A percentile compares a stretch with the other conserved stretches of the same genome.
Evolutionary conservation across 2,797 vertebrate genomes (phyloP).

Genomic region (Pogonophryne albipinna): DNA sequence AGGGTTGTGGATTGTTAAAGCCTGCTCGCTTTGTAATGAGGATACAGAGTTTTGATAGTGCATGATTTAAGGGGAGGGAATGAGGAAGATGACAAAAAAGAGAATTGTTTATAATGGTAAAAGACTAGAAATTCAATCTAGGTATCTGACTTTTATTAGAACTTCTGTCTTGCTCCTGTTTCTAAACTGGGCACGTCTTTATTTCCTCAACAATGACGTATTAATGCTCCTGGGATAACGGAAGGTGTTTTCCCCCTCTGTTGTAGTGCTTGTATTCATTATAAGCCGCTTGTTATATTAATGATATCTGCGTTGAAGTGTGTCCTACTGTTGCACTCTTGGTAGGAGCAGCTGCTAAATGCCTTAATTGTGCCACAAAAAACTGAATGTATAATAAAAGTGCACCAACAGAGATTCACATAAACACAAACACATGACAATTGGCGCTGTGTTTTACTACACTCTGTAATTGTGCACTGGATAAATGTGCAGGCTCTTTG

Average conservation of each 20-base stretch:
- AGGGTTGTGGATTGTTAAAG: slow-evolving; percentile 35
- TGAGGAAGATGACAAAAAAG: background rate
- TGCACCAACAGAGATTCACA: slow-evolving; percentile 18
- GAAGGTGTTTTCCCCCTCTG: background rate
- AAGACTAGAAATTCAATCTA: slow-evolving; percentile 2
- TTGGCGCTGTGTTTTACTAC: slow-evolving; percentile 43
- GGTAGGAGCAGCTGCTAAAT: slow-evolving; percentile 11
- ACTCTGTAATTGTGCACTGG: slow-evolving; percentile 61
- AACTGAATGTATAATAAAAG: slow-evolving; percentile 1
- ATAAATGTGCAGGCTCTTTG: slow-evolving; percentile 55
- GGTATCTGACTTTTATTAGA: background rate
- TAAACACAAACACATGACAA: slow-evolving; percentile 19
- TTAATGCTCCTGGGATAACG: background rate
- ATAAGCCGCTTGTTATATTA: background rate
- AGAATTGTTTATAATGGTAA: background rate
- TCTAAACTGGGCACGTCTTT: background rate
- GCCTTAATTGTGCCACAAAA: slow-evolving; percentile 30
- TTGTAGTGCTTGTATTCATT: slow-evolving; percentile 7
- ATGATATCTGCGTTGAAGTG: background rate
- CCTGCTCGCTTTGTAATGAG: slow-evolving; percentile 16
- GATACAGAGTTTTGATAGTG: slow-evolving; percentile 8
- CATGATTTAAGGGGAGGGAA: slow-evolving; percentile 20
- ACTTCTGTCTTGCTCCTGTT: background rate
- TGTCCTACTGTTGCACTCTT: background rate
- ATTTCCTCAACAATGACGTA: background rate